Base-by-base conservation (phyloP, 1,140 invertebrate species). In the Eulimnadia texana region DNA sequence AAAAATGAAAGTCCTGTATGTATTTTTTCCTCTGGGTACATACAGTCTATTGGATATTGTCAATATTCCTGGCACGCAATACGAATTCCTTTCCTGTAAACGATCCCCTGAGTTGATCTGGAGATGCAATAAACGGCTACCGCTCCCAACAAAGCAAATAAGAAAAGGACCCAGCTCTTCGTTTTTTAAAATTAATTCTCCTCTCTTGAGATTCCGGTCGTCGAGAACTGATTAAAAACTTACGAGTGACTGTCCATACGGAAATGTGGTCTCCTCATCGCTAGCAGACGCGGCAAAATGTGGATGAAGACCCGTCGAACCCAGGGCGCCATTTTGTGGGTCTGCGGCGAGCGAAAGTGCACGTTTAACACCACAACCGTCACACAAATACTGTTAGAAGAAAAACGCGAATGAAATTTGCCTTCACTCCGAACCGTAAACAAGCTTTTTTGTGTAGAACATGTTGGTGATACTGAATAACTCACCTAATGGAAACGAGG, bases 401-500 rank as follows among this genome's bases (percentile, higher is more conserved):
- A 42, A 9, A 42, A 42, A 42, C 33, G 16, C 33, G n/a, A n/a
- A n/a, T n/a, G n/a, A n/a, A n/a, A n/a, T n/a, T n/a, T n/a, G n/a
- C n/a, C n/a, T n/a, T n/a, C n/a, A n/a, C n/a, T n/a, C n/a, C n/a
- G n/a, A n/a, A n/a, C n/a, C n/a, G n/a, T n/a, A n/a, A n/a, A n/a
- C n/a, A n/a, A n/a, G n/a, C n/a, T n/a, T n/a, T n/a, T n/a, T n/a
- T n/a, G n/a, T n/a, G n/a, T n/a, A n/a, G n/a, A n/a, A n/a, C n/a
- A n/a, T n/a, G n/a, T n/a, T n/a, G n/a, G n/a, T n/a, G n/a, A n/a
- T n/a, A n/a, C n/a, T n/a, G n/a, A n/a, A n/a, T n/a, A n/a, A 71
- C 74, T 76, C 76, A 93, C 89, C 89, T 93, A 76, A 98, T 98
- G 22, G 96, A 98, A 60, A 99, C 95, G 61, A 99, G 82, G 70